Percentiles rank a stretch among this genome's conserved stretches.
Evolutionary conservation across 2,113 vertebrate species (phyloP).

Genomic region (Bostrychus sinensis): DNA sequence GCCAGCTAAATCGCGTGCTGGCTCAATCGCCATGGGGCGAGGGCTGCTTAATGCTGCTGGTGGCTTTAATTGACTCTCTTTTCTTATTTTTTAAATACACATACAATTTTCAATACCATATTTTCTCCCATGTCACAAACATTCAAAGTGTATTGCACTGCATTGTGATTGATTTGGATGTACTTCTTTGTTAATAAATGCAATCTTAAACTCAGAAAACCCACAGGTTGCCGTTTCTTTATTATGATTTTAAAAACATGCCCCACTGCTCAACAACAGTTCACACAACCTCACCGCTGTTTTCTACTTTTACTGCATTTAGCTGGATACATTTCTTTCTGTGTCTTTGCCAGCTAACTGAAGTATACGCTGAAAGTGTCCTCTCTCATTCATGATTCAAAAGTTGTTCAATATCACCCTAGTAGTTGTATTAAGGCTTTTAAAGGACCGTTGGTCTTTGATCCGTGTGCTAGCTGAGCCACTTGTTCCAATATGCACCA

Average conservation of each 20-base stretch:
- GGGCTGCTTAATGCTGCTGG: no score
- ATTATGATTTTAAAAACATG: slow-evolving; percentile 8
- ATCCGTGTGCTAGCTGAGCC: neutral
- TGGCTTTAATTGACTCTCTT: no score
- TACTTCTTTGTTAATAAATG: neutral
- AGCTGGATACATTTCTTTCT: neutral
- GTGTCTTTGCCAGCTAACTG: neutral
- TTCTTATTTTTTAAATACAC: no score
- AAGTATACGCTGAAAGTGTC: no score
- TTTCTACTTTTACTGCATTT: neutral
- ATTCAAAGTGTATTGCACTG: neutral
- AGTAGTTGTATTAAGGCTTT: slow-evolving; percentile 3
- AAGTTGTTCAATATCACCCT: slow-evolving; percentile 4
- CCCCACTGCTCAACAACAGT: neutral
- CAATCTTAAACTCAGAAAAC: neutral
- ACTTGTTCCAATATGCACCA: neutral
- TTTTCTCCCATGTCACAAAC: neutral
- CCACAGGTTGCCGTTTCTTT: neutral
- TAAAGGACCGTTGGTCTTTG: neutral
- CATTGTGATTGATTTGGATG: neutral
- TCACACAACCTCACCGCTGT: neutral
- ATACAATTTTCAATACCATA: no score
- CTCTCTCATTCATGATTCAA: neutral
- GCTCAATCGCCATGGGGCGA: no score
- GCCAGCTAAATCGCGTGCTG: no score